Conservation (phyloP, 2,797 vertebrate genomes). For the Epinephelus malabaricus region DNA sequence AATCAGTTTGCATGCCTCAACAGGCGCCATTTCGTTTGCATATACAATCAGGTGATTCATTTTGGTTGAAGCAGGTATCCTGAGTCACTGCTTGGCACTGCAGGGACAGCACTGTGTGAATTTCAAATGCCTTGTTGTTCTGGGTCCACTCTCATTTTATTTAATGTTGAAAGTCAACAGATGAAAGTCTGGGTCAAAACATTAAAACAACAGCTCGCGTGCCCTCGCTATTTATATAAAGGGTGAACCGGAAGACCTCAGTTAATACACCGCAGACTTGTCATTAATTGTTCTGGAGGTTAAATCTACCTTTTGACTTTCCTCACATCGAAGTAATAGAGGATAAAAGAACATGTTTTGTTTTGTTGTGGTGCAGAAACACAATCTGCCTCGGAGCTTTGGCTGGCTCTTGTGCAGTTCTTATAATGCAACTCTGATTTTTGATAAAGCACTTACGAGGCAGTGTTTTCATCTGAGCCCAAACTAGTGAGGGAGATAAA, state of each 20-base stretch:
- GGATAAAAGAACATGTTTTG: conserved; percentile 4
- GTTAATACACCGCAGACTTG: conserved; percentile 23
- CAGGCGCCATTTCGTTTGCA: conserved; percentile 57
- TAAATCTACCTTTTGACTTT: conserved; percentile 45
- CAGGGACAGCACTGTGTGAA: conserved; percentile 45
- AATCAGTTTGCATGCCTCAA: conserved; percentile 43
- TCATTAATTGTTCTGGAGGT: conserved; percentile 41
- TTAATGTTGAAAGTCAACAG: conserved; percentile 47
- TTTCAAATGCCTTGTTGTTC: conserved; percentile 62
- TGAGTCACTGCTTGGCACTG: conserved; percentile 50
- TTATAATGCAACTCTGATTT: conserved; percentile 59
- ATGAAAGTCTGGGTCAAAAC: conserved; percentile 58
- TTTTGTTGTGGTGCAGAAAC: conserved; percentile 35
- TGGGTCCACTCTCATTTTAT: conserved; percentile 43
- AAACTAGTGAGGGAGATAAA: conserved; percentile 60
- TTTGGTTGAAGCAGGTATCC: conserved; percentile 30
- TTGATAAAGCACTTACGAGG: conserved; percentile 68
- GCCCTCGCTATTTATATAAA: neutral
- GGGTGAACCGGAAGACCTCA: conserved; percentile 11
- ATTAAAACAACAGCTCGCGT: conserved; percentile 45
- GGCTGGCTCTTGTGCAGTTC: conserved; percentile 55
- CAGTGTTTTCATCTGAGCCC: conserved; percentile 59
- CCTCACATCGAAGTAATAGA: conserved; percentile 13
- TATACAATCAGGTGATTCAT: conserved; percentile 64
- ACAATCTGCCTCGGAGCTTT: conserved; percentile 45